These are phyloP conservation scores for Trogon melanurus DNA, from an alignment of 2,113 vertebrate genomes.

Conservation along the genomic window DNA sequence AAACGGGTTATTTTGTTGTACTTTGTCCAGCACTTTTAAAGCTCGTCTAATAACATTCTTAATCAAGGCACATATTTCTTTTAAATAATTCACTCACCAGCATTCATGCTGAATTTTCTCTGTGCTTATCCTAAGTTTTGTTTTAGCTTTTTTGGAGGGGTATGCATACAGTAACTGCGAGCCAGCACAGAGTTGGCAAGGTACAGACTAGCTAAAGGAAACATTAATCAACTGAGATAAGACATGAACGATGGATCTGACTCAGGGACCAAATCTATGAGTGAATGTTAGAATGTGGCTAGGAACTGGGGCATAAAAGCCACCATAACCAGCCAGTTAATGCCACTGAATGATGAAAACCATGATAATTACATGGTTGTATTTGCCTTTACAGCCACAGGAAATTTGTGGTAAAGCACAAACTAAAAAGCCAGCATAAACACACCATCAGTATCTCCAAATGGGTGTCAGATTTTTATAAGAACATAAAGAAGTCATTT, in stretches of 20 bases:
- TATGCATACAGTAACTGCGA: neutral
- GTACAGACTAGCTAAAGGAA: neutral
- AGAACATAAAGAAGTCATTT: neutral
- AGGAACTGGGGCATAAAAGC: conserved; percentile 9
- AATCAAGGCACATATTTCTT: neutral
- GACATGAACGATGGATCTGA: conserved; percentile 28
- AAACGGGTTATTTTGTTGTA: neutral
- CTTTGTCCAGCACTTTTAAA: neutral
- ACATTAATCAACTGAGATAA: neutral
- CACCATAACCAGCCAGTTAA: conserved; percentile 23
- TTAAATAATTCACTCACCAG: neutral
- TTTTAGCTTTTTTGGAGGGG: accelerated
- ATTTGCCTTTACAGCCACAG: conserved; percentile 59
- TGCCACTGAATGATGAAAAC: conserved; percentile 45
- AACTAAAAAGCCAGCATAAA: conserved; percentile 56
- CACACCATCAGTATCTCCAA: neutral
- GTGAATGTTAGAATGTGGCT: conserved; percentile 28
- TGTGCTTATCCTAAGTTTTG: neutral
- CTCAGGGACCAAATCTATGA: conserved; percentile 19
- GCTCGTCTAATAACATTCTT: neutral
- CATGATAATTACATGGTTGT: conserved; percentile 42
- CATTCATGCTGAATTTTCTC: neutral
- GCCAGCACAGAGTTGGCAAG: neutral
- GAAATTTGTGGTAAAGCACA: conserved; percentile 52
- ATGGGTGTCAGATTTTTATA: neutral